Percentiles rank a stretch among this genome's conserved stretches.
phyloP scores from a whole-genome alignment of 2,797 vertebrate species.

The Malurus splendens region DNA sequence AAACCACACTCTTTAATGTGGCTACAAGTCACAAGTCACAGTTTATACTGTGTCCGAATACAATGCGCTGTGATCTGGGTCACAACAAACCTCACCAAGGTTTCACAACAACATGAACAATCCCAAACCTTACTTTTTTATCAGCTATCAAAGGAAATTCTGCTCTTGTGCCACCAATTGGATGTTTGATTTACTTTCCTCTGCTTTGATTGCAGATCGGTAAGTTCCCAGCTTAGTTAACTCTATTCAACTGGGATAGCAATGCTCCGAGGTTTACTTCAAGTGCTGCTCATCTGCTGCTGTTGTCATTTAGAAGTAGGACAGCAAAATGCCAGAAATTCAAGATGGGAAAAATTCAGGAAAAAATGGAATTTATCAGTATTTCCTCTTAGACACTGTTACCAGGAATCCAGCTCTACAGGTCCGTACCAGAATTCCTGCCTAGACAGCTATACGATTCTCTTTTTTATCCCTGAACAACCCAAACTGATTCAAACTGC shows the following conservation, averaged over 20 bases:
- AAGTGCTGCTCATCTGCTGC: not conserved
- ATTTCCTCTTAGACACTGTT: not conserved
- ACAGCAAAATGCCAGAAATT: not conserved
- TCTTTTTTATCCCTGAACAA: not conserved
- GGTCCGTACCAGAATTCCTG: not conserved
- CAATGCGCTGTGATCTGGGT: not conserved
- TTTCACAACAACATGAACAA: not conserved
- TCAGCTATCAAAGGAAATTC: not conserved
- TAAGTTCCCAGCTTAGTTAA: not conserved
- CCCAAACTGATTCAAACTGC: not conserved
- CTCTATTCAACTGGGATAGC: not conserved
- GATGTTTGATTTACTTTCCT: not conserved
- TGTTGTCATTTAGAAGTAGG: not conserved
- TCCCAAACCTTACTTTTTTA: not conserved
- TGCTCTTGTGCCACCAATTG: not conserved
- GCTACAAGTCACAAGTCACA: not conserved
- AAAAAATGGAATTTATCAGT: not conserved
- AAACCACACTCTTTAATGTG: not conserved
- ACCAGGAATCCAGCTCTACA: not conserved
- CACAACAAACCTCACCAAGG: not conserved
- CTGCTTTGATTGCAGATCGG: fast-evolving
- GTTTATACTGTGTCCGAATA: not conserved
- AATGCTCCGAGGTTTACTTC: not conserved
- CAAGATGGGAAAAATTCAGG: not conserved
- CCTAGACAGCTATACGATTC: fast-evolving